Evolutionary conservation across 2,888 invertebrate genomes (phyloP), one percentile per base, ranked within the genome.

Genomic region (Amblyteles armatorius): DNA sequence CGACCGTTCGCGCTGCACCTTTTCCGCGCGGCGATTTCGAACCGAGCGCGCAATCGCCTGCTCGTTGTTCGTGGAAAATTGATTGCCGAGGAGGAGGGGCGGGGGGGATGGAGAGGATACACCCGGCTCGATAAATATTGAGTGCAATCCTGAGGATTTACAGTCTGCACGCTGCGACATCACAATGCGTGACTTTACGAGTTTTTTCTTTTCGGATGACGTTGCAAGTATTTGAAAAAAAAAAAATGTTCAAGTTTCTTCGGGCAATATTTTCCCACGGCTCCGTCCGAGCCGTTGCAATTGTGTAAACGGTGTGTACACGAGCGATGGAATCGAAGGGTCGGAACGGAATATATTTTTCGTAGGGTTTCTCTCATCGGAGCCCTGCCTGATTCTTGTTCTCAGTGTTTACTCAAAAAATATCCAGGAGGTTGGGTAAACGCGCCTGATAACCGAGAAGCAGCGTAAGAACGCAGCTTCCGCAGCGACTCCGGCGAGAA

Each of bases 401-500:
- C 11, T 52, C 16, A 22, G 84, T 87, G 88, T 91, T 89, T 88
- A 88, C 89, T 90, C 68, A 79, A 90, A 89, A 88, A 91, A 90
- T 89, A 88, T 86, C 87, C 68, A 67, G 60, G 82, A 77, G 77
- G 77, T 76, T 86, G 85, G 81, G 83, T 86, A 88, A 86, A 86
- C 84, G 83, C 29, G 50, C 48, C 60, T 63, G 63, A 55, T 33
- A 36, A 68, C 29, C 60, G 50, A 65, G 65, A 36, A 33, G 13
- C 65, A 1, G 48, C 19, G 74, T 29, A 74, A 74, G 63, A 29
- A 36, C 48, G 19, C 26, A 55, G 67, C 29, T 72, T 60, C 48
- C 29, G 60, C 16, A 78, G 80, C 68, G 78, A 76, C 78, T 68
- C 22, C 77, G 67, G 55, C 16, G 19, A 67, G 55, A 48, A 67